Base-by-base conservation (phyloP, 2,888 invertebrate genomes). In the Tineola bisselliella region DNA sequence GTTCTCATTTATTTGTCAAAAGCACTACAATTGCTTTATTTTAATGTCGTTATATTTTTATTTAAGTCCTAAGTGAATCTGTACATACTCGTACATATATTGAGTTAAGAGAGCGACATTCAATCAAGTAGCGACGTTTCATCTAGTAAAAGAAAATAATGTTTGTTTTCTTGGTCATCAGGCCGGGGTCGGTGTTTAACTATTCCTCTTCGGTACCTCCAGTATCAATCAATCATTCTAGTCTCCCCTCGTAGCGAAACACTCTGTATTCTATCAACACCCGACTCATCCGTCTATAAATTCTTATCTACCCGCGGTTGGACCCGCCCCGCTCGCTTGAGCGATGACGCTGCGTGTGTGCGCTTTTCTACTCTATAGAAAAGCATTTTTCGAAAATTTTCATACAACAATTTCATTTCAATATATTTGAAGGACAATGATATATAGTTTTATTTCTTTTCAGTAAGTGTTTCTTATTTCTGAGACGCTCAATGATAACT, bases 241-340 rank as follows among this genome's bases (percentile, higher is more conserved):
- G 66, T 68, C 59, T 67, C 68, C 70, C 66, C 70, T 59, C 44
- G 61, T 68, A 68, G 72, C 71, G 70, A 73, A 74, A 74, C 73
- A 75, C 74, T 75, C 74, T 75, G 76, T 77, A 81, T 84, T 83
- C 79, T 79, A 80, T 81, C 76, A 75, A 73, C 76, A 74, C 74
- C 68, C 68, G 69, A 66, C 76, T 76, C 76, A 76, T 78, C 78
- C 78, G 74, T 77, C 79, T 79, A 79, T 78, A 80, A 81, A 83
- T 81, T 79, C 78, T 81, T 81, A 81, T 81, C 79, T 77, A 68
- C 69, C 73, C 74, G 70, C 73, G 54, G 72, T 72, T 71, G 73
- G 71, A 70, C 72, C 72, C 70, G 68, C 70, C 72, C 71, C 67
- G 68, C 73, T 44, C 38, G 72, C 73, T 73, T 82, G 79, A 80